Base-by-base conservation (phyloP, 2,888 invertebrate species). In the Eledone cirrhosa region DNA sequence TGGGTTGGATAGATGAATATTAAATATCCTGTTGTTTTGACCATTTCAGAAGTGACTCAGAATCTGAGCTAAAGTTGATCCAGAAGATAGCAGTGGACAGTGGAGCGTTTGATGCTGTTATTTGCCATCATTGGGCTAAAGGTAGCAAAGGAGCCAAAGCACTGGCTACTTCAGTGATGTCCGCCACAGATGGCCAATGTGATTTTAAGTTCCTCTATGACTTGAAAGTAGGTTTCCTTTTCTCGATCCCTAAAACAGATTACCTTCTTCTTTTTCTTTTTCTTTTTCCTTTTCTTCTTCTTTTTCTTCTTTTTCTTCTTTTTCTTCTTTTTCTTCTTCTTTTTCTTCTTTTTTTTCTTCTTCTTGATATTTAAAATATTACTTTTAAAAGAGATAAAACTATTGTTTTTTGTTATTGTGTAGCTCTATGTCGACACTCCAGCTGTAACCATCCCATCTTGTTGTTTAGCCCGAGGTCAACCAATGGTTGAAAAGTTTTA, bases 111-210 rank as follows among this genome's bases (percentile, higher is more conserved):
- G 94, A 94, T 85, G 97, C 97, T 0, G 95, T 97, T 0, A 91
- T 97, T 27, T 96, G 96, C 88, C 94, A 93, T 81, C 97, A 98
- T 91, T 99, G 97, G 97, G 92, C 92, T 2, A 83, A 94, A 81
- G 99, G 99, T 76, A 98, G 99, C 11, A 92, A 92, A 11, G 99
- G 99, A 11, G 98, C 98, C 0, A 82, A 93, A 0, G 94, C 94
- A 0, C 92, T 99, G 48, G 98, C 98, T 0, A 94, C 95, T 83
- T 95, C 97, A 0, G 95, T 99, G 14, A 94, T 95, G 78, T 93
- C 92, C 11, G 97, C 97, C 0, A 94, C 95, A 69, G 81, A 94
- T 76, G 88, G 92, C 80, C 92, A 93, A 0, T 93, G 93, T 74
- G 82, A 91, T 80, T 93, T 93, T 88, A 91, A 91, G 89, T 93